A percentile compares a stretch with the other conserved stretches of the same genome.
Conservation (phyloP, 2,888 invertebrate species). For the Harpalus rufipes region DNA sequence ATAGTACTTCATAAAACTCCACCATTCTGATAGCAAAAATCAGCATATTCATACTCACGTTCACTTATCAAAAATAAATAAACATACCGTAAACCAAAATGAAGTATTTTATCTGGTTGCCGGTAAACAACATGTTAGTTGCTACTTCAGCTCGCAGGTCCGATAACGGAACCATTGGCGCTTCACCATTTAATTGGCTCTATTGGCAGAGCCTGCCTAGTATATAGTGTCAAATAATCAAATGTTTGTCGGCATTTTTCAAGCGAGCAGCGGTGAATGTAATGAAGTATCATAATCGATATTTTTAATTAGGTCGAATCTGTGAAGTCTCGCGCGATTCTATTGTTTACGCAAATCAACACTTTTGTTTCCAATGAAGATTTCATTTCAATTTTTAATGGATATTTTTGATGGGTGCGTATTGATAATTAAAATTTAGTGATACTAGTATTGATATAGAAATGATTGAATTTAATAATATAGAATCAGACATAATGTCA, state of each 20-base stretch:
- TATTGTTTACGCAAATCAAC: slow-evolving; percentile 40
- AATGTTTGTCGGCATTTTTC: slow-evolving; percentile 20
- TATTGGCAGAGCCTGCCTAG: background rate
- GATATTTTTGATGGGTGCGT: slow-evolving; percentile 35
- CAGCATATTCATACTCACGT: slow-evolving; percentile 35
- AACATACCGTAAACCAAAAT: slow-evolving; percentile 28
- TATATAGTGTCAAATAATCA: background rate
- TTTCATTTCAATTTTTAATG: slow-evolving; percentile 23
- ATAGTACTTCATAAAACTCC: slow-evolving; percentile 3
- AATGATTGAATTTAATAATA: background rate
- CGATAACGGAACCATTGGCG: slow-evolving; percentile 8
- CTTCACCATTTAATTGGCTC: slow-evolving; percentile 56
- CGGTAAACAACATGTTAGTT: background rate
- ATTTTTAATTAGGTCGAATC: slow-evolving; percentile 59
- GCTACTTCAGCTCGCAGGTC: background rate
- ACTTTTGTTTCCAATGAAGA: slow-evolving; percentile 16
- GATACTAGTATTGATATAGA: background rate
- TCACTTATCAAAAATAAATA: slow-evolving; percentile 45
- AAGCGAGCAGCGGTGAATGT: slow-evolving; percentile 9
- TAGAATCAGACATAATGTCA: background rate
- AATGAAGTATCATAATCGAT: slow-evolving; percentile 62
- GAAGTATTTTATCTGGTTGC: slow-evolving; percentile 50
- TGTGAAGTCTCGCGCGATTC: slow-evolving; percentile 13
- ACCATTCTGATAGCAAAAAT: slow-evolving; percentile 25
- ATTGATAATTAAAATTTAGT: slow-evolving; percentile 10